Percentiles rank a stretch among this genome's conserved stretches.
phyloP scores from a whole-genome alignment of 1,140 invertebrate genomes.

The Patella vulgata region DNA sequence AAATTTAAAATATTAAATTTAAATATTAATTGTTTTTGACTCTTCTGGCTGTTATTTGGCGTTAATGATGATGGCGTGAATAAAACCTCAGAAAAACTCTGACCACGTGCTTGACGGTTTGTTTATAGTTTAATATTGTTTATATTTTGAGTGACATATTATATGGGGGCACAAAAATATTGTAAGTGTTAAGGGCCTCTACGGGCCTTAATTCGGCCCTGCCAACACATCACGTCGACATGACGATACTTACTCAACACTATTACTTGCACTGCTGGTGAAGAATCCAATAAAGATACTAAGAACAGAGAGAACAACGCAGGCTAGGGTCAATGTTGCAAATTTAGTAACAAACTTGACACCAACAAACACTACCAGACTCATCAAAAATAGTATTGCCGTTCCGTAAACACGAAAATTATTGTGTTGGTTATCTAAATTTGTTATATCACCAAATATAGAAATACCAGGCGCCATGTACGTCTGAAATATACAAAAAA shows the following conservation, averaged over 20 bases:
- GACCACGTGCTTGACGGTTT: no score
- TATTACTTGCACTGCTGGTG: slow-evolving; percentile 86
- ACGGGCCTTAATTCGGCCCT: no score
- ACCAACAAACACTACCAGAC: slow-evolving; percentile 92
- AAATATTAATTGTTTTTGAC: no score
- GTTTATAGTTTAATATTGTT: no score
- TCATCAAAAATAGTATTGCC: slow-evolving; percentile 86
- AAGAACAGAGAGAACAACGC: slow-evolving; percentile 93
- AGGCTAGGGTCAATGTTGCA: slow-evolving; percentile 91
- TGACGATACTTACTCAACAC: slow-evolving; percentile 64
- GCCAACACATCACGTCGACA: no score
- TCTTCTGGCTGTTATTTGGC: no score
- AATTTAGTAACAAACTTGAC: slow-evolving; percentile 99
- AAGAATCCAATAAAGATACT: slow-evolving; percentile 96
- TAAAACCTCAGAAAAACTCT: no score
- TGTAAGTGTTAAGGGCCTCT: no score
- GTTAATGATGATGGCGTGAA: no score
- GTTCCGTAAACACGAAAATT: slow-evolving; percentile 98
- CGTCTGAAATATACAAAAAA: slow-evolving; percentile 74
- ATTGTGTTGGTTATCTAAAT: slow-evolving; percentile 71
- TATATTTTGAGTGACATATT: no score
- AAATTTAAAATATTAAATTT: no score
- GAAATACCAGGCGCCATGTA: slow-evolving; percentile 94
- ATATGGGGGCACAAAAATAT: no score
- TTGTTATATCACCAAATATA: slow-evolving; percentile 85